Conservation (phyloP, 2,888 invertebrate species). For the Ormyrus thymus region DNA sequence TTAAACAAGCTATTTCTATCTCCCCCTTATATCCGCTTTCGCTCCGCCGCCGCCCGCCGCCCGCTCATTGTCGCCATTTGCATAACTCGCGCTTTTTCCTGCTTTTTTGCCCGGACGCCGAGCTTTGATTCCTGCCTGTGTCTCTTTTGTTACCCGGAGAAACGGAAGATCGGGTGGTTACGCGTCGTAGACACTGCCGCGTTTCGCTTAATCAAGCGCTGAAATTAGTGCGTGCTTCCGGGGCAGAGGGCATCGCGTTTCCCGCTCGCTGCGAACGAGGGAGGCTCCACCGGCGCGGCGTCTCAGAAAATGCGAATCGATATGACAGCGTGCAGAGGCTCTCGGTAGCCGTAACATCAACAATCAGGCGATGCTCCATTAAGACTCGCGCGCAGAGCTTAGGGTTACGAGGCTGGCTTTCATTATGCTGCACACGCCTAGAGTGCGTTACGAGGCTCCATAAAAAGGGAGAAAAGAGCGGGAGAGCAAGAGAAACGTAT, state of each 20-base stretch:
- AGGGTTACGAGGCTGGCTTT: slow-evolving; percentile 35
- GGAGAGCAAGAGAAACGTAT: neutral
- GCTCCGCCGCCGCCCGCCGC: slow-evolving; percentile 11
- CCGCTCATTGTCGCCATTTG: slow-evolving; percentile 44
- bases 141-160: no score
- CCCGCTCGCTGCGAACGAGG: neutral
- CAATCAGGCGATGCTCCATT: slow-evolving; percentile 27
- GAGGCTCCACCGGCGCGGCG: no score
- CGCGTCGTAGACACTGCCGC: slow-evolving; percentile 4
- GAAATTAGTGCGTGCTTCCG: no score
- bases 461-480: slow-evolving; percentile 4
- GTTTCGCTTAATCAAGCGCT: neutral
- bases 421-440: slow-evolving; percentile 46
- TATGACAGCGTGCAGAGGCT: neutral
- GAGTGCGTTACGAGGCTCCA: slow-evolving; percentile 31
- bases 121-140: no score
- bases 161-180: no score
- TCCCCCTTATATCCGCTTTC: slow-evolving; percentile 16
- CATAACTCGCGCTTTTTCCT: slow-evolving; percentile 40
- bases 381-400: slow-evolving; percentile 13
- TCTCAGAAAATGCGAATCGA: slow-evolving; percentile 31
- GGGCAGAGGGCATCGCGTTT: neutral
- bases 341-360: slow-evolving; percentile 25
- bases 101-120: no score
- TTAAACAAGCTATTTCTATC: slow-evolving; percentile 56